Conservation (phyloP, 2,888 invertebrate genomes). For the Papilio gigon region DNA sequence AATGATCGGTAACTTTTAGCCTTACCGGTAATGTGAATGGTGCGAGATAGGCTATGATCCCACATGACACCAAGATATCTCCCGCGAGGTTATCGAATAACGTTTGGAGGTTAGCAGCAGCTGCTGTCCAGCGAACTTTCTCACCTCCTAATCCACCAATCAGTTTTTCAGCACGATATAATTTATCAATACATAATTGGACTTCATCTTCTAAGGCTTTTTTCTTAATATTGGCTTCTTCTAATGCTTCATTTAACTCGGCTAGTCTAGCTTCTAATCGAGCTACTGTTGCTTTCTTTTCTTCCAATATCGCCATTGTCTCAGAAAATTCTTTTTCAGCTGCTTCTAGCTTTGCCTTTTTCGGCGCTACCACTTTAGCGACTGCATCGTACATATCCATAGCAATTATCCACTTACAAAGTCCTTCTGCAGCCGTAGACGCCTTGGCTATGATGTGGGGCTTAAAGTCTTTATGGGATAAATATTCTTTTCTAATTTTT, state of each 20-base stretch:
- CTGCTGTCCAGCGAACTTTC: slow-evolving; percentile 91
- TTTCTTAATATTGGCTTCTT: slow-evolving; percentile 85
- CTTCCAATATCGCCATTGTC: slow-evolving; percentile 92
- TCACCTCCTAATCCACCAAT: slow-evolving; percentile 95
- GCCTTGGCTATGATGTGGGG: slow-evolving; percentile 92
- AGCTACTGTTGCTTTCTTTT: slow-evolving; percentile 90
- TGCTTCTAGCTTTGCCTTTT: slow-evolving; percentile 89
- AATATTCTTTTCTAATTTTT: slow-evolving; percentile 88
- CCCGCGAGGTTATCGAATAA: slow-evolving; percentile 93
- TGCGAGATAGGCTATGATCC: slow-evolving; percentile 94
- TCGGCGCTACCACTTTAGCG: slow-evolving; percentile 91
- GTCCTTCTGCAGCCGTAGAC: slow-evolving; percentile 96
- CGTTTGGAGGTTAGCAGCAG: slow-evolving; percentile 88
- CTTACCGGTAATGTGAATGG: slow-evolving; percentile 90
- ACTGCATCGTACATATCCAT: slow-evolving; percentile 94
- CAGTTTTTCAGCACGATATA: slow-evolving; percentile 92
- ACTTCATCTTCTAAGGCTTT: slow-evolving; percentile 88
- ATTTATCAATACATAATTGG: slow-evolving; percentile 90
- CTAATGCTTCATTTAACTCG: slow-evolving; percentile 85
- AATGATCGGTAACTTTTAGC: slow-evolving; percentile 83
- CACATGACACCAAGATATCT: slow-evolving; percentile 93
- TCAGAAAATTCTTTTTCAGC: slow-evolving; percentile 91
- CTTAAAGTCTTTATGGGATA: slow-evolving; percentile 89
- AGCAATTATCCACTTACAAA: slow-evolving; percentile 95
- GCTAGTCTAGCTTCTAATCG: slow-evolving; percentile 90